Evolutionary conservation across 2,888 invertebrate species (phyloP), one percentile per base, ranked within the genome.

Genomic region (Linhomoeus sp.): DNA sequence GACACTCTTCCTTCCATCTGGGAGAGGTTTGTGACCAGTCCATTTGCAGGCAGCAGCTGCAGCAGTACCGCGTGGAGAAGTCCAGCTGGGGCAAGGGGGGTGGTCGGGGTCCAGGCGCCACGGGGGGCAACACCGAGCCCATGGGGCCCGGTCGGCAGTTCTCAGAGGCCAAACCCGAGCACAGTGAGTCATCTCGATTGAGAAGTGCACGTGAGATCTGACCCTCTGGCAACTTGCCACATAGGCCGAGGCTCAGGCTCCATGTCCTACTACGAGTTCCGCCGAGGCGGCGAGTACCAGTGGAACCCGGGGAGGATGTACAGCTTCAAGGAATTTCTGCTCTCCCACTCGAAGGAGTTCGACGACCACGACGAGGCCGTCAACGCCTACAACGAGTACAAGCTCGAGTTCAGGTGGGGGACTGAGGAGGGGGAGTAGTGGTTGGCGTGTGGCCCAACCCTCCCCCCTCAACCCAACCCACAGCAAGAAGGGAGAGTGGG

Each of bases 281-380:
- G 42, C 15, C 7, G n/a, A 43, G 43, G 44, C 15, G 44, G 44
- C 9, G 36, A 33, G 24, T 25, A 41, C 29, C 22, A 20, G 17
- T 24, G 19, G 20, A 20, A 39, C 23, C 12, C 20, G 5, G 41
- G 41, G 1, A 43, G 45, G 0, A 86, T 94, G 84, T 79, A 90
- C 78, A 79, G 86, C 2, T 83, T 94, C 67, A 94, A 94, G 70
- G 83, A 87, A 55, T 94, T 90, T 67, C 73, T 94, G 49, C 81
- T 81, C 35, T 83, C 86, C 17, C 90, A 90, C 67, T 36, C 43
- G 19, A 90, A 92, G 67, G 92, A 94, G 68, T 80, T 81, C 53
- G 92, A 94, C 58, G 87, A 88, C 33, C 90, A 90, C 57, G 86
- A 88, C 54, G 88, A 88, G 65, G 87, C 87, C 5, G 78, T 92